Conservation (phyloP, 2,797 vertebrate genomes). For the Nannoperca obscura region DNA sequence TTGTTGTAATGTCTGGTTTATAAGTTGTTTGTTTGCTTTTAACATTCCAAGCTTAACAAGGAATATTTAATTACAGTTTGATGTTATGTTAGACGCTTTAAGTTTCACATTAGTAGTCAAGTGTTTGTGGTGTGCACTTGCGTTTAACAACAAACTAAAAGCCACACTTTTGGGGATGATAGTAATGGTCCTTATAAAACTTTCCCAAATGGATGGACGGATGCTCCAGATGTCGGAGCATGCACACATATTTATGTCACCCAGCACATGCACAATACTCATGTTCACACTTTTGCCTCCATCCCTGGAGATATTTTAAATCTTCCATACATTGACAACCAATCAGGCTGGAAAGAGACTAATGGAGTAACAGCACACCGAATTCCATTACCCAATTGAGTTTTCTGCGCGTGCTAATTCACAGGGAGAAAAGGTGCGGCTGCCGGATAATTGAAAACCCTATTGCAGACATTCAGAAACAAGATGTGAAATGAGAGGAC, state of each 20-base stretch:
- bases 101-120: background rate
- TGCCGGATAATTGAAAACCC: conserved; percentile 76
- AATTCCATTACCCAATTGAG: conserved; percentile 68
- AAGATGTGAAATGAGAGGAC: conserved; percentile 54
- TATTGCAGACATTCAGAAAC: conserved; percentile 47
- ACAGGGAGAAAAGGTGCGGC: conserved; percentile 35
- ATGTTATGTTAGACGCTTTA: background rate
- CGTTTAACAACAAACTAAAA: conserved; percentile 18
- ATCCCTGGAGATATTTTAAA: conserved; percentile 20
- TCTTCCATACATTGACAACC: conserved; percentile 26
- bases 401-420: conserved; percentile 63
- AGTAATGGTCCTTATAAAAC: conserved; percentile 17
- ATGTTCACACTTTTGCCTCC: background rate
- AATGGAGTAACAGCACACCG: conserved; percentile 20
- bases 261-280: background rate
- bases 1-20: background rate
- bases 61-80: conserved; percentile 21
- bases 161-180: background rate
- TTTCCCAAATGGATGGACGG: background rate
- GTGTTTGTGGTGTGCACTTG: conserved; percentile 11
- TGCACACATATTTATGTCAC: background rate
- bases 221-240: conserved; percentile 17
- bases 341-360: conserved; percentile 27
- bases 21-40: conserved; percentile 31
- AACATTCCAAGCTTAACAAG: background rate